Percentiles rank a stretch among this genome's conserved stretches.
Conservation (phyloP, 2,113 vertebrate species). For the Oncorhynchus tshawytscha region DNA sequence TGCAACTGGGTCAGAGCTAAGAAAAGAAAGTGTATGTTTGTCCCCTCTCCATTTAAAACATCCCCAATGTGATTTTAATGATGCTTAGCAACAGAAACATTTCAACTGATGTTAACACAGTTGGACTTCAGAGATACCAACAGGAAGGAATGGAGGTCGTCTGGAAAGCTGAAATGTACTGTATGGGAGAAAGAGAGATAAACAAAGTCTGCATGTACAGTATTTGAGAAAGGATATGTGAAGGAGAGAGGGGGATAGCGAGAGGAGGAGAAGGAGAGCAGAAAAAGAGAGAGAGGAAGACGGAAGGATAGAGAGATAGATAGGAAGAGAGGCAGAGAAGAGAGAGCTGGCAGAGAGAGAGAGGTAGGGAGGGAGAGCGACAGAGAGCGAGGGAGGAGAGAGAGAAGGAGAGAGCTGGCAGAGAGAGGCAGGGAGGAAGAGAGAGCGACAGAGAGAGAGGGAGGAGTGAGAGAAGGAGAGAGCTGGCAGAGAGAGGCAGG, state of each 20-base stretch:
- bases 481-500: constrained; percentile 4
- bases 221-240: neutral
- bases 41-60: constrained; percentile 2
- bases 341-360: constrained; percentile 14
- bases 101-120: no score
- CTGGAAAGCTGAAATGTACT: no score
- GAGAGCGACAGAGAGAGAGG: neutral
- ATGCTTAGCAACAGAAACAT: neutral
- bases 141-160: no score
- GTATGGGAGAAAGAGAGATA: no score
- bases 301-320: neutral
- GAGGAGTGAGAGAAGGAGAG: constrained; percentile 16
- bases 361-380: constrained; percentile 1
- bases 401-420: neutral
- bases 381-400: neutral
- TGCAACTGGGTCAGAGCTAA: constrained; percentile 23
- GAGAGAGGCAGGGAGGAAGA: constrained; percentile 10
- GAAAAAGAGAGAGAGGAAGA: no score
- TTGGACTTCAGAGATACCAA: no score
- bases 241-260: no score
- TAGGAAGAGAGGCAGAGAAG: constrained; percentile 13
- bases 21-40: neutral
- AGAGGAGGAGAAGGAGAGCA: no score
- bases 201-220: constrained; percentile 1
- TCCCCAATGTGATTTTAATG: no score